phyloP scores from a whole-genome alignment of 1,140 invertebrate species.

The Zaprionus ghesquierei region DNA sequence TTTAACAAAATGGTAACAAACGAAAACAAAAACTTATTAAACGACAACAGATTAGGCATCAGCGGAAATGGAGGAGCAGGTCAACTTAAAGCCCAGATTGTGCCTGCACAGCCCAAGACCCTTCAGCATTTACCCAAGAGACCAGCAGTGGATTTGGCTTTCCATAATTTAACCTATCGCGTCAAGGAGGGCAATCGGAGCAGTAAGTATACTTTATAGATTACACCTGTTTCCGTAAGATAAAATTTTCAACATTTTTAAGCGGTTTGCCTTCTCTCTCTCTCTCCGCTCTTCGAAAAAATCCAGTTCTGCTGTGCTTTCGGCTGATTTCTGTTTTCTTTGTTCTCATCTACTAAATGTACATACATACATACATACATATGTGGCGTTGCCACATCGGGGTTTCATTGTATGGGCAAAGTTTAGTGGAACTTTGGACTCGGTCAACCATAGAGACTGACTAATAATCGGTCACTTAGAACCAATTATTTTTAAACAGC shows the following conservation, averaged over 20 bases:
- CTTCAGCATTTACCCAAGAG: conserved; percentile 92
- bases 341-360: conserved; percentile 56
- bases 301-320: conserved; percentile 56
- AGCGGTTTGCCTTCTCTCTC: conserved; percentile 14
- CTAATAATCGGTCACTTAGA: conserved; percentile 19
- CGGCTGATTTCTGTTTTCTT: conserved; percentile 63
- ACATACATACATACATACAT: not conserved
- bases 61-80: conserved; percentile 40
- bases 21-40: conserved; percentile 83
- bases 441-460: conserved; percentile 5
- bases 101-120: conserved; percentile 88
- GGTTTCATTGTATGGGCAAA: not conserved
- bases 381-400: conserved; percentile 46
- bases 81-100: conserved; percentile 71
- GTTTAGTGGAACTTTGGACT: conserved; percentile 46
- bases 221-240: not conserved
- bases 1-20: conserved; percentile 72
- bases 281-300: conserved; percentile 10
- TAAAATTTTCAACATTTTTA: conserved; percentile 12
- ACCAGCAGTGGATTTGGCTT: conserved; percentile 93
- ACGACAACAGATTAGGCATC: conserved; percentile 82
- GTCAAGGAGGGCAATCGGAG: conserved; percentile 91
- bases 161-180: conserved; percentile 91
- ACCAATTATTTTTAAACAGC: not conserved
- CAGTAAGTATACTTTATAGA: conserved; percentile 86